phyloP scores from a whole-genome alignment of 2,888 invertebrate genomes.

The Micoletzkya japonica region DNA sequence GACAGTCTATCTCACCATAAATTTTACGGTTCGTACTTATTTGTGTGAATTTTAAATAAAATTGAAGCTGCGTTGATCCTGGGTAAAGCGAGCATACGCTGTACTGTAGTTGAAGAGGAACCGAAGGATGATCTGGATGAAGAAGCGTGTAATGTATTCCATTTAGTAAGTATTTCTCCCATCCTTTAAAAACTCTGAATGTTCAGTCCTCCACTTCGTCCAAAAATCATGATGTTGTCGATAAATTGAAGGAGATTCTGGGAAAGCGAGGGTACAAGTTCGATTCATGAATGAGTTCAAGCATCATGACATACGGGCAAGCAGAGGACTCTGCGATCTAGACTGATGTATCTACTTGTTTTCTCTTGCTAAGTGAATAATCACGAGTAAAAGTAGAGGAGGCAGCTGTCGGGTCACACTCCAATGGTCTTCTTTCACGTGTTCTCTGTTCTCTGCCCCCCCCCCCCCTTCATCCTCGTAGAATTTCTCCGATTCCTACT shows the following conservation, averaged over 20 bases:
- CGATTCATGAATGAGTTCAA: too few relatives aligned
- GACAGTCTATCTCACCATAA: constrained; percentile 57
- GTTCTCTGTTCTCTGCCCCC: too few relatives aligned
- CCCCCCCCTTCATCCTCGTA: too few relatives aligned
- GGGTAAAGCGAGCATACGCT: constrained; percentile 32
- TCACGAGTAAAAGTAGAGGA: too few relatives aligned
- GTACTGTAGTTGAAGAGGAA: constrained; percentile 47
- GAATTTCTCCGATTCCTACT: too few relatives aligned
- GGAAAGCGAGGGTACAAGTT: not conserved
- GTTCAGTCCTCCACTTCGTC: not conserved
- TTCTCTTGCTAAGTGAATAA: too few relatives aligned
- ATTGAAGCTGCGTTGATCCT: constrained; percentile 24
- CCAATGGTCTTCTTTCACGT: too few relatives aligned
- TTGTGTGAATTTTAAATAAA: not conserved
- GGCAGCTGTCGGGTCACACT: too few relatives aligned
- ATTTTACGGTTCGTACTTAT: constrained; percentile 41
- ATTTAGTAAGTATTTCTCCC: constrained; percentile 18
- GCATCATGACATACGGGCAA: too few relatives aligned
- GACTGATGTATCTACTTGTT: too few relatives aligned
- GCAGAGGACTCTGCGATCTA: too few relatives aligned
- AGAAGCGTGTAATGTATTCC: constrained; percentile 38
- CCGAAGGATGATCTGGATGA: constrained; percentile 52
- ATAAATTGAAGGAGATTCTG: not conserved
- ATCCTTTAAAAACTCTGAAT: not conserved
- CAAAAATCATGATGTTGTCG: not conserved